Evolutionary conservation across 2,113 vertebrate species (phyloP), one percentile per base, ranked within the genome.

Genomic region (Prionailurus bengalensis): DNA sequence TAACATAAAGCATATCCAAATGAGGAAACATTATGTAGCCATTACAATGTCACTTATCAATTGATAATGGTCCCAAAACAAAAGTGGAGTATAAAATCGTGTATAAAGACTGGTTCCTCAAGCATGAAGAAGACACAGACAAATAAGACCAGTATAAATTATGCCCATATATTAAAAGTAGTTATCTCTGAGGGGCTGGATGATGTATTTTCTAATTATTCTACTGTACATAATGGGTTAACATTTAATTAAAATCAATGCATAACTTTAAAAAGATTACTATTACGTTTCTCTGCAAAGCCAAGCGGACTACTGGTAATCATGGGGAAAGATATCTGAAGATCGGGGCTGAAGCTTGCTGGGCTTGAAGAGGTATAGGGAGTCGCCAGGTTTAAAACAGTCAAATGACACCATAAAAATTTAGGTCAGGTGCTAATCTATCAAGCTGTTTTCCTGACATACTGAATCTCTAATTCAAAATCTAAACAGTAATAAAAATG

Each of bases 401-500:
- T 91, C 80, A 87, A 88, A 91, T 13, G 36, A 33, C 71, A 93
- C 76, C 61, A 53, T 93, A 48, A 61, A 91, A 97, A 97, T 97
- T 88, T 96, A 96, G 91, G 78, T 82, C 95, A 94, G 97, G 85
- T 58, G 85, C 73, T 94, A 74, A 95, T 80, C 25, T n/a, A 91
- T 70, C 92, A 94, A 68, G 63, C 68, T 97, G 87, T 85, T 93
- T 97, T 97, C 87, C 96, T 91, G 63, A 78, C 42, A n/a, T 4
- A 81, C 82, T 51, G 61, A 97, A 96, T 98, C 98, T 98, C 97
- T 97, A 84, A 89, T 96, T 95, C 93, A 91, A 76, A 93, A 97
- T 97, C 98, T 98, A 98, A 98, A 88, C 88, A 94, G 93, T 71
- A 94, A 95, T 97, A 98, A 98, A 98, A 98, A 97, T 91, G 97